A percentile compares a stretch with the other conserved stretches of the same genome.
Conservation (phyloP, 2,797 vertebrate species). For the Sebastes goodei region DNA sequence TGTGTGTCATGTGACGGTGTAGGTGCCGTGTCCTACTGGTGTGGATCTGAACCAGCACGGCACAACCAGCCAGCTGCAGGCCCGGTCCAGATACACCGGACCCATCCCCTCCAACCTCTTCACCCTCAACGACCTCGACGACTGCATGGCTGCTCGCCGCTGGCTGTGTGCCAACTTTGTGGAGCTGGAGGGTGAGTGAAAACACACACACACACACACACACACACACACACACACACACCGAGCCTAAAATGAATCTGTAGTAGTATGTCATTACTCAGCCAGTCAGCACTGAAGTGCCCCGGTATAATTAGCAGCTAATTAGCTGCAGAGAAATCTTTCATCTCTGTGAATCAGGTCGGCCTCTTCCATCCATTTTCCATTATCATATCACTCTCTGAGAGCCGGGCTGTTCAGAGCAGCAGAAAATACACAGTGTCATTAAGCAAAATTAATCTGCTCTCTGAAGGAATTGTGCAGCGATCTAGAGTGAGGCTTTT, state of each 20-base stretch:
- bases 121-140: conserved; percentile 84
- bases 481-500: conserved; percentile 84
- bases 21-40: conserved; percentile 84
- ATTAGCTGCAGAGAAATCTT: conserved; percentile 88
- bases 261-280: conserved; percentile 61
- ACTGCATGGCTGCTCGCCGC: conserved; percentile 77
- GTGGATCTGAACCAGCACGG: conserved; percentile 60
- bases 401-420: conserved; percentile 72
- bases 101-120: conserved; percentile 88
- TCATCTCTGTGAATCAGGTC: conserved; percentile 84
- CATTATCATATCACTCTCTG: conserved; percentile 85
- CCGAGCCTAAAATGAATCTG: conserved; percentile 41
- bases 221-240: neutral
- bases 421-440: conserved; percentile 75
- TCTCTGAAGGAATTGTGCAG: conserved; percentile 84
- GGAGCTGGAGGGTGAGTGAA: conserved; percentile 77
- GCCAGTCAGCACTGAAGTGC: conserved; percentile 77
- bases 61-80: conserved; percentile 61
- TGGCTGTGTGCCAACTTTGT: conserved; percentile 85
- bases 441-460: conserved; percentile 87
- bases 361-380: conserved; percentile 87
- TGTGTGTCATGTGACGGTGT: neutral
- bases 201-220: neutral
- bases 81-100: conserved; percentile 50
- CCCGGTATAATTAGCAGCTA: conserved; percentile 84